Conservation (phyloP, 2,888 invertebrate species). For the Lymantria monacha region DNA sequence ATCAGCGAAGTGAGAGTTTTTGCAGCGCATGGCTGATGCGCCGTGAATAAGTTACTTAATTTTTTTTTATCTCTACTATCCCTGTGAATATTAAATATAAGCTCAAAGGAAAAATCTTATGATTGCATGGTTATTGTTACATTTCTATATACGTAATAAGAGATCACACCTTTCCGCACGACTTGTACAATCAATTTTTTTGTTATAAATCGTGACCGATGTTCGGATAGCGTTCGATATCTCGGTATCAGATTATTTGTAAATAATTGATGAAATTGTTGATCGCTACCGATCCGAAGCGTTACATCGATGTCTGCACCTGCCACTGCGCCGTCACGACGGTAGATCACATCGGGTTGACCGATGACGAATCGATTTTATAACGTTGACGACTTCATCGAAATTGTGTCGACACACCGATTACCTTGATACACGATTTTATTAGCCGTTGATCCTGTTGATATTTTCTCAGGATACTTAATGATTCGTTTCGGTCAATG, state of each 20-base stretch:
- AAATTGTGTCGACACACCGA: conserved; percentile 61
- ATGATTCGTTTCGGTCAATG: conserved; percentile 13
- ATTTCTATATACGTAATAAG: not conserved
- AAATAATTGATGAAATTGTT: conserved; percentile 67
- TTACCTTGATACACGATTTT: conserved; percentile 45
- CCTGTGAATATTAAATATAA: conserved; percentile 19
- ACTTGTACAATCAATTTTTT: conserved; percentile 63
- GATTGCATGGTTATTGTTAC: conserved; percentile 9
- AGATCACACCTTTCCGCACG: conserved; percentile 67
- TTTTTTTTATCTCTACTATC: conserved; percentile 11
- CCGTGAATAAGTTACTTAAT: conserved; percentile 44
- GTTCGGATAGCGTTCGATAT: conserved; percentile 45
- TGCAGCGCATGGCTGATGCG: conserved; percentile 50
- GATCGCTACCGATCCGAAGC: conserved; percentile 59
- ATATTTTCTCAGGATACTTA: conserved; percentile 28
- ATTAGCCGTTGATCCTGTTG: conserved; percentile 25
- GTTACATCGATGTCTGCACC: conserved; percentile 52
- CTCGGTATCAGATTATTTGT: conserved; percentile 60
- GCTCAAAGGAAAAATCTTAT: conserved; percentile 16
- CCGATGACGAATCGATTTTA: conserved; percentile 69
- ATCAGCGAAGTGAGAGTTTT: conserved; percentile 46
- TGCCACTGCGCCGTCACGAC: conserved; percentile 52
- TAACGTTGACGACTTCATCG: conserved; percentile 68
- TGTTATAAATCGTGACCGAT: conserved; percentile 63
- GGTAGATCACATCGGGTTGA: conserved; percentile 67